A percentile compares a stretch with the other conserved stretches of the same genome.
Conservation (phyloP, 1,140 invertebrate species). For the Acromyrmex charruanus region DNA sequence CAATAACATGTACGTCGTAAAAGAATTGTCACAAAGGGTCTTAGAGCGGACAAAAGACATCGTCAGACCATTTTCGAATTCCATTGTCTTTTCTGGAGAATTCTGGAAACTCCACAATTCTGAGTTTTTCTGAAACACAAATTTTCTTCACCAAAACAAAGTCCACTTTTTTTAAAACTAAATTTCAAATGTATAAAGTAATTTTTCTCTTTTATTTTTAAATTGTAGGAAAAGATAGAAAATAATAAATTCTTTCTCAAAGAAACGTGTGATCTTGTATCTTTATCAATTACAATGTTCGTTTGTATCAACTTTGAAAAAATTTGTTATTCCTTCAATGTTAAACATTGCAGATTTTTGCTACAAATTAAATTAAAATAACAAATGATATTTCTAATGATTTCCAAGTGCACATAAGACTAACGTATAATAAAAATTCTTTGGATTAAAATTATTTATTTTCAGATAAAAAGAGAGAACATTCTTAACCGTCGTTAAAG, state of each 20-base stretch:
- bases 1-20: too few species aligned
- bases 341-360: neutral
- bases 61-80: neutral
- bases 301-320: neutral
- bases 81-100: neutral
- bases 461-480: slow-evolving; percentile 8
- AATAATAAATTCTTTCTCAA: neutral
- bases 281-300: neutral
- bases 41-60: neutral
- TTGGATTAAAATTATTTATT: neutral
- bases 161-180: neutral
- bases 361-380: neutral
- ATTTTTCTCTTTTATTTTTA: neutral
- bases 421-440: neutral
- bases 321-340: neutral
- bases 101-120: neutral
- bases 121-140: too few species aligned
- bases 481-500: neutral
- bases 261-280: neutral
- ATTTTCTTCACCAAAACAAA: too few species aligned
- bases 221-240: neutral
- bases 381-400: neutral
- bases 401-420: neutral
- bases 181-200: neutral
- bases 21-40: neutral